These are phyloP conservation scores for Cabera pusaria DNA, from an alignment of 2,888 invertebrate species.

Conservation along the genomic window DNA sequence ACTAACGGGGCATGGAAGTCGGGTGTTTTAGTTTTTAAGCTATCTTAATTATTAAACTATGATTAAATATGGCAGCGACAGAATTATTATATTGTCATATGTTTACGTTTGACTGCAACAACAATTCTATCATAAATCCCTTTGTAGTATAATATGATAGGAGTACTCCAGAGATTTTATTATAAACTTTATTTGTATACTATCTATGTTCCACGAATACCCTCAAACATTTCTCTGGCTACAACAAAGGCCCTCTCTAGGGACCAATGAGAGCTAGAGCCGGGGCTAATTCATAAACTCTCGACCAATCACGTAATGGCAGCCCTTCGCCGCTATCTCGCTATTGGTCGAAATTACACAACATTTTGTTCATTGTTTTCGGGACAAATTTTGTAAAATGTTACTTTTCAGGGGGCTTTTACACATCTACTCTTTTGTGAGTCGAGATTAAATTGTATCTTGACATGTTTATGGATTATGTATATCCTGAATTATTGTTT, in stretches of 20 bases:
- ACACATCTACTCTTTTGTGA: constrained; percentile 20
- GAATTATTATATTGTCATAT: too few species aligned
- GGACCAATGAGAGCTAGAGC: constrained; percentile 22
- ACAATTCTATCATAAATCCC: constrained; percentile 2
- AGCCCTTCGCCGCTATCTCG: constrained; percentile 12
- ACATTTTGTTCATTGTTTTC: constrained; percentile 7
- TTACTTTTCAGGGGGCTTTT: constrained; percentile 13
- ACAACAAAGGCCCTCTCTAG: constrained; percentile 20
- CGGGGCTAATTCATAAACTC: constrained; percentile 15
- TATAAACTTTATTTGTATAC: constrained; percentile 14
- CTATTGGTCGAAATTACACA: constrained; percentile 22
- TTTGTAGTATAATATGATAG: constrained; percentile 2
- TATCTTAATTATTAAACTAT: too few species aligned
- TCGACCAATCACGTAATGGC: constrained; percentile 22
- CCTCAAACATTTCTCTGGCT: constrained; percentile 15
- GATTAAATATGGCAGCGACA: too few species aligned
- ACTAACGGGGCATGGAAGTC: too few species aligned
- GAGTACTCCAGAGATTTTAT: constrained; percentile 3
- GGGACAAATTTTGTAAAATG: constrained; percentile 14
- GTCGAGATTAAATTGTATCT: constrained; percentile 21
- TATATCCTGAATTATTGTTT: too few species aligned
- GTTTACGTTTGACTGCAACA: not conserved
- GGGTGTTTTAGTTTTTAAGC: too few species aligned
- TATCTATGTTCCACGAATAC: constrained; percentile 1
- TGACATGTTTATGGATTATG: constrained; percentile 23